These are phyloP conservation scores for Lottia gigantea DNA, from an alignment of 2,888 invertebrate genomes.

Conservation along the genomic window DNA sequence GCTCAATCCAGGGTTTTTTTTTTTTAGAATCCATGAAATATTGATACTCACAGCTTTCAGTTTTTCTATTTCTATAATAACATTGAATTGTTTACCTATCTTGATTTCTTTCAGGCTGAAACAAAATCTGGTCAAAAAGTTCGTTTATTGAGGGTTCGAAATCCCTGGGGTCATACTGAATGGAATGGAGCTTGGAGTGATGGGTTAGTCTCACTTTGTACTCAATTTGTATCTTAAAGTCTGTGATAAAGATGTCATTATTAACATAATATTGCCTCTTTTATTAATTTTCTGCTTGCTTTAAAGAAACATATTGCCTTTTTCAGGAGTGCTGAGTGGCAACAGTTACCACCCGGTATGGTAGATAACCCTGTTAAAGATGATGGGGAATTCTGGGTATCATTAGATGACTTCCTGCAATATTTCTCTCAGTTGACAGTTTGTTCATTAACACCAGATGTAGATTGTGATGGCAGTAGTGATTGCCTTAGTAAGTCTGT, in stretches of 20 bases:
- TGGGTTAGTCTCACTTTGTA: constrained; percentile 49
- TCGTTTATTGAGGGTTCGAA: constrained; percentile 72
- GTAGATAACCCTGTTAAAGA: constrained; percentile 76
- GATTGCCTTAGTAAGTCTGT: constrained; percentile 73
- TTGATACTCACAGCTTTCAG: no score
- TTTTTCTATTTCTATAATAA: no score
- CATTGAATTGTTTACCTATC: no score
- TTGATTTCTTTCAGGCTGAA: constrained; percentile 29
- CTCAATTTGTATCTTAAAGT: no score
- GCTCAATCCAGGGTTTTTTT: no score
- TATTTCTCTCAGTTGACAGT: constrained; percentile 78
- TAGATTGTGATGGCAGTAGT: constrained; percentile 76
- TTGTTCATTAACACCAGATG: constrained; percentile 82
- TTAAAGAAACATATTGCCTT: no score
- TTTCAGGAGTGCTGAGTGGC: constrained; percentile 76
- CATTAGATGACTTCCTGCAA: constrained; percentile 77
- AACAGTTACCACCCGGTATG: constrained; percentile 75
- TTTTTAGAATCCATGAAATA: no score
- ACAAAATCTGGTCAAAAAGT: constrained; percentile 36
- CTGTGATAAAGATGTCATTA: no score
- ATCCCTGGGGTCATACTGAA: constrained; percentile 77
- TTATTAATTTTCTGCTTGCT: no score
- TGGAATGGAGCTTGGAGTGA: constrained; percentile 82
- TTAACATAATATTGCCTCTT: no score
- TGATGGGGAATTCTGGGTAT: constrained; percentile 82